These are phyloP conservation scores for Phalloptychus januarius DNA, from an alignment of 2,797 vertebrate genomes.

Conservation along the genomic window DNA sequence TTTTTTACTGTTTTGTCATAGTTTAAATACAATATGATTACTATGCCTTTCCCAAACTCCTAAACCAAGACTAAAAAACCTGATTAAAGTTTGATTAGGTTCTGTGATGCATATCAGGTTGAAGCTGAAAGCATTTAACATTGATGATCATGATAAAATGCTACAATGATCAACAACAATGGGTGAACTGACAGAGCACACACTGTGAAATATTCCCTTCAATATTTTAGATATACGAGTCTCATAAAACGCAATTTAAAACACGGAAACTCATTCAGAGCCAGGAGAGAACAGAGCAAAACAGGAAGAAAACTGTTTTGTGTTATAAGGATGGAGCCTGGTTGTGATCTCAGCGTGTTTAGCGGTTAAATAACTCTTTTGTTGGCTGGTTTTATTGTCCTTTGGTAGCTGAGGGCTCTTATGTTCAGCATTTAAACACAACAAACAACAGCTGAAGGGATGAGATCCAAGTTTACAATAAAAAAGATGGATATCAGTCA, in stretches of 20 bases:
- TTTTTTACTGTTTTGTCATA: too few species aligned
- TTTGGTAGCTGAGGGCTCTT: conserved; percentile 38
- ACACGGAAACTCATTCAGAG: conserved; percentile 37
- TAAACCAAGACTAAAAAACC: too few species aligned
- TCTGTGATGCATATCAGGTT: background rate
- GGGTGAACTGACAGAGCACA: background rate
- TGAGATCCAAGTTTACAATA: conserved; percentile 41
- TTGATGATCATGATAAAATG: background rate
- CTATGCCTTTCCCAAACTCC: too few species aligned
- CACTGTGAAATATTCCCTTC: background rate
- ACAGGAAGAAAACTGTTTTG: conserved; percentile 27
- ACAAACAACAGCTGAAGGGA: conserved; percentile 56
- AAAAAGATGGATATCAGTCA: conserved; percentile 20
- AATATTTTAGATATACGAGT: background rate
- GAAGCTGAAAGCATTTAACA: background rate
- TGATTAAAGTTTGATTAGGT: too few species aligned
- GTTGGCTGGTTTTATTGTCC: conserved; percentile 45
- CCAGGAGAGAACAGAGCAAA: conserved; percentile 37
- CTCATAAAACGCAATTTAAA: conserved; percentile 15
- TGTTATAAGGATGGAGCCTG: conserved; percentile 33
- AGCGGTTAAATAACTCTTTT: conserved; percentile 34
- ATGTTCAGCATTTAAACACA: conserved; percentile 29
- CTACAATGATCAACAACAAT: background rate
- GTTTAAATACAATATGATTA: too few species aligned
- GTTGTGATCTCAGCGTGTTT: conserved; percentile 60